Evolutionary conservation across 53 echinoderm and acorn worm species (phyloP).

Genomic region (Echinometra lucunter): DNA sequence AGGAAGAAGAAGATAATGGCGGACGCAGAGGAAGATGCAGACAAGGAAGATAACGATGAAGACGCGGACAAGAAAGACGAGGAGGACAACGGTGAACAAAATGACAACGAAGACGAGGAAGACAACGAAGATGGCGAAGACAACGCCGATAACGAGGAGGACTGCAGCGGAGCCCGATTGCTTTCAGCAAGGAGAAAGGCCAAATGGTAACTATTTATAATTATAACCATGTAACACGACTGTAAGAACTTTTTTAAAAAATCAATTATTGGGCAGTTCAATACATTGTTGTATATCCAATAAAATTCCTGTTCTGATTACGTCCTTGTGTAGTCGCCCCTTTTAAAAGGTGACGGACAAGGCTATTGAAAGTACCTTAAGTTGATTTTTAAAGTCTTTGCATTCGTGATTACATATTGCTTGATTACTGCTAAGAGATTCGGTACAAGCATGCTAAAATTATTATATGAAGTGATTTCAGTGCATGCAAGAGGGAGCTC

Average conservation of each 20-base stretch:
- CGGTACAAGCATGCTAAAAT: neutral
- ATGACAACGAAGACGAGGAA: neutral
- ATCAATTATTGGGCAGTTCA: too few species aligned
- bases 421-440: too few species aligned
- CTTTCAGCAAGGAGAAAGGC: neutral
- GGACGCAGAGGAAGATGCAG: neutral
- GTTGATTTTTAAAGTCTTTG: too few species aligned
- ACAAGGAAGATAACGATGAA: conserved; percentile 21
- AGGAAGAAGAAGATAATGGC: conserved; percentile 1
- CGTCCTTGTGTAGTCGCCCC: too few species aligned
- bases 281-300: too few species aligned
- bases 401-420: too few species aligned
- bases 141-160: neutral
- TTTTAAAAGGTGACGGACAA: too few species aligned
- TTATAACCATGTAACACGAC: neutral
- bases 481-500: neutral
- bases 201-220: neutral
- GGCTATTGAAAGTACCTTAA: too few species aligned
- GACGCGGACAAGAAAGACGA: neutral
- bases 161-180: conserved; percentile 5
- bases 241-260: too few species aligned
- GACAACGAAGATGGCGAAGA: conserved; percentile 16
- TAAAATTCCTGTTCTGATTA: too few species aligned
- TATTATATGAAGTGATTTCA: neutral
- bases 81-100: neutral